Evolutionary conservation across 2,113 vertebrate species (phyloP).

Genomic region (Gasterosteus nipponicus): DNA sequence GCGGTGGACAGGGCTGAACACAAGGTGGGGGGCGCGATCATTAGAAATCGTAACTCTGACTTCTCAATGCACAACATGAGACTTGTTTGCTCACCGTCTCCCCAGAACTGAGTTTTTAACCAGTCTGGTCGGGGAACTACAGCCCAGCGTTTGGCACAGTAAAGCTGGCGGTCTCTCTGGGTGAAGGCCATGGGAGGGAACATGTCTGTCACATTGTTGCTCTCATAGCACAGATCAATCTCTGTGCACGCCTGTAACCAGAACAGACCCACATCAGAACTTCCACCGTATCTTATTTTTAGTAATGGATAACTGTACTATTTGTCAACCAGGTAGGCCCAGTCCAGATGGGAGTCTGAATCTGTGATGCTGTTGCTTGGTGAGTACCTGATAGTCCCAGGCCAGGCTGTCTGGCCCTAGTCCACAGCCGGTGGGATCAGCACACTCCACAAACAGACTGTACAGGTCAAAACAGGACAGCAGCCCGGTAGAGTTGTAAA

Average conservation of each 20-base stretch:
- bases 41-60: not conserved
- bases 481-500: constrained; percentile 86
- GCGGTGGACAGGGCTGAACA: constrained; percentile 84
- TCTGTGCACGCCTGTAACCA: constrained; percentile 89
- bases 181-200: constrained; percentile 89
- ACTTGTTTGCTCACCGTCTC: constrained; percentile 75
- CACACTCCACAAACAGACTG: constrained; percentile 84
- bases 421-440: constrained; percentile 93
- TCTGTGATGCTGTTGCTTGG: not conserved
- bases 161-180: constrained; percentile 72
- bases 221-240: constrained; percentile 87
- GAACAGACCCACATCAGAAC: not conserved
- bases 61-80: not conserved
- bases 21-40: not conserved
- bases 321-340: not conserved
- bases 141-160: constrained; percentile 86
- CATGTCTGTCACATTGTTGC: constrained; percentile 91
- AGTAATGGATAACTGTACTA: not conserved
- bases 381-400: constrained; percentile 95
- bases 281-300: no score
- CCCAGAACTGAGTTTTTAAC: constrained; percentile 88
- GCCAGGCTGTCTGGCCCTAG: constrained; percentile 82
- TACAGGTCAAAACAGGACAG: constrained; percentile 85
- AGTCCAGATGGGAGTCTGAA: no score
- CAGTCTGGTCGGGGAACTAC: constrained; percentile 84